These are phyloP conservation scores for Octodonta nipae DNA, from an alignment of 2,888 invertebrate genomes.

Conservation along the genomic window DNA sequence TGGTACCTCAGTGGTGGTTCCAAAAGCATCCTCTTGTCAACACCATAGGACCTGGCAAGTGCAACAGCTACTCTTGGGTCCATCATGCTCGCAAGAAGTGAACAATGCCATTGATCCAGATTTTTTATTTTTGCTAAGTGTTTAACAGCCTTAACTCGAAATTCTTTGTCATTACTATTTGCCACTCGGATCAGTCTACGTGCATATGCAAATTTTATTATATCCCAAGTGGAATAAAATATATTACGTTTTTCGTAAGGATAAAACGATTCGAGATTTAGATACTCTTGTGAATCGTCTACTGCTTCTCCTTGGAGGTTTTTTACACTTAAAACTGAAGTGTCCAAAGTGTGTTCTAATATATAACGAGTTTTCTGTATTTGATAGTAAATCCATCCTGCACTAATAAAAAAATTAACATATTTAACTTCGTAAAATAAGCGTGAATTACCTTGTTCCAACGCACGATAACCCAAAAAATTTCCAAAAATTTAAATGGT, in stretches of 20 bases:
- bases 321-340: conserved; percentile 26
- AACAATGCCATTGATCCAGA: conserved; percentile 36
- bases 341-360: conserved; percentile 29
- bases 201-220: conserved; percentile 36
- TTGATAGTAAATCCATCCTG: conserved; percentile 29
- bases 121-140: conserved; percentile 52
- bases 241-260: conserved; percentile 13
- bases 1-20: conserved; percentile 44
- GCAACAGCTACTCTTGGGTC: conserved; percentile 64
- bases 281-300: conserved; percentile 14
- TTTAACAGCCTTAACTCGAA: conserved; percentile 50
- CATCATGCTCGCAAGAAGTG: conserved; percentile 64
- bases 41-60: conserved; percentile 57
- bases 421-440: conserved; percentile 3
- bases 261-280: conserved; percentile 17
- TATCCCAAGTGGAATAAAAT: conserved; percentile 19
- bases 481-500: conserved; percentile 14
- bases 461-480: conserved; percentile 14
- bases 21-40: conserved; percentile 61
- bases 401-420: conserved; percentile 15
- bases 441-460: conserved; percentile 14
- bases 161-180: conserved; percentile 46
- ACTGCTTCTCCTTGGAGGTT: conserved; percentile 17
- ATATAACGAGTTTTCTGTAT: conserved; percentile 25
- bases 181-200: conserved; percentile 54